Percentiles rank a stretch among this genome's conserved stretches.
phyloP scores from a whole-genome alignment of 2,888 invertebrate species.

The Agriopis aurantiaria region DNA sequence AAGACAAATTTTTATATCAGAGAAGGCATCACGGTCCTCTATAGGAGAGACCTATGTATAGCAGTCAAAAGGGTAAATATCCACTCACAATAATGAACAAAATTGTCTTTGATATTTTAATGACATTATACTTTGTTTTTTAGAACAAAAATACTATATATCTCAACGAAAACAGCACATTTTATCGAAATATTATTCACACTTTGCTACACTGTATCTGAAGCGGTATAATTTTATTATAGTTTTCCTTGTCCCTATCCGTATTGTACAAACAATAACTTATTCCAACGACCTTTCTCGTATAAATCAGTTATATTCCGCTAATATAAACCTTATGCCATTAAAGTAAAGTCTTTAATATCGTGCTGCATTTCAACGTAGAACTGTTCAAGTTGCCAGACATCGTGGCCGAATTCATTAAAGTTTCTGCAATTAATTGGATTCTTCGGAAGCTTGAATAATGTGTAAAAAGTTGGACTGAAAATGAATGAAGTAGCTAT shows the following conservation, averaged over 20 bases:
- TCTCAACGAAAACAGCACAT: slow-evolving; percentile 18
- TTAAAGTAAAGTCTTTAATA: not conserved
- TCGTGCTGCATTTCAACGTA: not conserved
- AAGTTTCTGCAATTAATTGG: slow-evolving; percentile 24
- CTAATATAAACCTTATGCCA: slow-evolving; percentile 10
- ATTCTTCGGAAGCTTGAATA: slow-evolving; percentile 25
- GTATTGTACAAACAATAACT: slow-evolving; percentile 38
- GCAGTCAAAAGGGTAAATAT: too few relatives aligned
- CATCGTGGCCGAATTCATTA: slow-evolving; percentile 21
- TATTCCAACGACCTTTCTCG: slow-evolving; percentile 27
- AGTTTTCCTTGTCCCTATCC: slow-evolving; percentile 36
- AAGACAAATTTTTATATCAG: too few relatives aligned
- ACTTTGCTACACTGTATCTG: slow-evolving; percentile 29
- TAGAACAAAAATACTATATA: not conserved
- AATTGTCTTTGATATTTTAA: not conserved
- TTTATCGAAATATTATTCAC: slow-evolving; percentile 40
- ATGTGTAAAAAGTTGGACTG: slow-evolving; percentile 6
- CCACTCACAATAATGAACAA: not conserved
- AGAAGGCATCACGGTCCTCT: too few relatives aligned
- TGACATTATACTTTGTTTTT: not conserved
- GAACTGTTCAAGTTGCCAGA: slow-evolving; percentile 16
- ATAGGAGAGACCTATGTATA: too few relatives aligned
- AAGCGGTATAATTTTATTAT: slow-evolving; percentile 39
- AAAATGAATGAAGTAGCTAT: slow-evolving; percentile 5
- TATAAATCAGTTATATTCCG: slow-evolving; percentile 23